Percentiles rank a stretch among this genome's conserved stretches.
Conservation (phyloP, 2,113 vertebrate species). For the Hippoglossus stenolepis region DNA sequence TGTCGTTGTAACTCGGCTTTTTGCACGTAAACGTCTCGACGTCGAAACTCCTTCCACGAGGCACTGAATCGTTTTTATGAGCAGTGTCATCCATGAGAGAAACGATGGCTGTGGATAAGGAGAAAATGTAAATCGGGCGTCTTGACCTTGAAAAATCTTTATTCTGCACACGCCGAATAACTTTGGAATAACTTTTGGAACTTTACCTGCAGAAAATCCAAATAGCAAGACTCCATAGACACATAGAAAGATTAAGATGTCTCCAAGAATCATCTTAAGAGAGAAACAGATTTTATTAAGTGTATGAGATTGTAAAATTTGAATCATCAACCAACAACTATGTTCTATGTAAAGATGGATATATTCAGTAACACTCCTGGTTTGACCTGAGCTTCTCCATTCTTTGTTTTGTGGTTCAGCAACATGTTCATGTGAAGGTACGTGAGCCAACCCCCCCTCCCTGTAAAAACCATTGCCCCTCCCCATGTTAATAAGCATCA, state of each 20-base stretch:
- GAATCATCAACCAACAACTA: not conserved
- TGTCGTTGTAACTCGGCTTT: conserved; percentile 82
- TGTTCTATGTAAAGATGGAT: too few species aligned
- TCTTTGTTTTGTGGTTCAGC: too few species aligned
- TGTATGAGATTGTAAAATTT: not conserved
- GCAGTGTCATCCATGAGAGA: conserved; percentile 81
- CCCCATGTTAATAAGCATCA: too few species aligned
- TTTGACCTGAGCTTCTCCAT: too few species aligned
- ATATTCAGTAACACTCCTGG: too few species aligned
- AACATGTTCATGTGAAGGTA: too few species aligned
- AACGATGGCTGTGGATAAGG: conserved; percentile 82
- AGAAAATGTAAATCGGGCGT: not conserved
- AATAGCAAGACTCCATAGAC: conserved; percentile 92
- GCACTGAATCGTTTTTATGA: not conserved
- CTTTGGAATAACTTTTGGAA: not conserved
- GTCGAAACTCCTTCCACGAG: not conserved
- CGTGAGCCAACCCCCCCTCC: too few species aligned
- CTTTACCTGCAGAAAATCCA: conserved; percentile 90
- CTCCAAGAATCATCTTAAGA: conserved; percentile 88
- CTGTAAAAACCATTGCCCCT: too few species aligned
- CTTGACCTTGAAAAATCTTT: not conserved
- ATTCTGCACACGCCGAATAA: not conserved
- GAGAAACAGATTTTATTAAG: not conserved
- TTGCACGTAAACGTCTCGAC: not conserved
- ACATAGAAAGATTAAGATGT: conserved; percentile 89